These are phyloP conservation scores for Sesia bembeciformis DNA, from an alignment of 2,888 invertebrate species.

Conservation along the genomic window DNA sequence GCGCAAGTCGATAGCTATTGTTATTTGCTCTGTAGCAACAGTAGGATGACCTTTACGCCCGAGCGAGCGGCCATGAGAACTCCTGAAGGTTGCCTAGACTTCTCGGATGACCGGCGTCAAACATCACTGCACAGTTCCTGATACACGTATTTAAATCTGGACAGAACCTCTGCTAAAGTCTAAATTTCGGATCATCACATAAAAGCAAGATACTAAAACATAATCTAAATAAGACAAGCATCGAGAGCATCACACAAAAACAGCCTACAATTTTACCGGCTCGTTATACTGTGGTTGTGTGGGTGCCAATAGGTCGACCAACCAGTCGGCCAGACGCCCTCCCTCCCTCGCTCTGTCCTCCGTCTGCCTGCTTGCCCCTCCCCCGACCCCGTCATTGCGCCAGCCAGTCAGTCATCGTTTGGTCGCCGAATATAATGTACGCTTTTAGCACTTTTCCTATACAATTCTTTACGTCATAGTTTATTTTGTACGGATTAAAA, in stretches of 20 bases:
- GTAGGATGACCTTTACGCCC: slow-evolving; percentile 54
- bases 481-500: slow-evolving; percentile 55
- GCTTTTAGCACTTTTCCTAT: slow-evolving; percentile 19
- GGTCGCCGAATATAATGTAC: slow-evolving; percentile 27
- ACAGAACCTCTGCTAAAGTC: background rate
- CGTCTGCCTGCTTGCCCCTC: slow-evolving; percentile 36
- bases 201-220: background rate
- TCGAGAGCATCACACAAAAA: slow-evolving; percentile 28
- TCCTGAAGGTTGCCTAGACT: slow-evolving; percentile 53
- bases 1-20: background rate
- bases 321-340: slow-evolving; percentile 68
- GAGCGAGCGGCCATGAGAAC: slow-evolving; percentile 57
- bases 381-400: slow-evolving; percentile 38
- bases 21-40: slow-evolving; percentile 5
- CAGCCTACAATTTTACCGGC: slow-evolving; percentile 51
- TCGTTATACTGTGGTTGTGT: slow-evolving; percentile 34
- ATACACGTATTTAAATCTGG: background rate
- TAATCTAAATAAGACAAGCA: slow-evolving; percentile 8
- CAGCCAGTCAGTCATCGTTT: slow-evolving; percentile 54
- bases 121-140: background rate
- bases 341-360: slow-evolving; percentile 61
- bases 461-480: slow-evolving; percentile 61
- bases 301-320: slow-evolving; percentile 69
- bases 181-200: background rate
- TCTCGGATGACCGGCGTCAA: slow-evolving; percentile 25